These are phyloP conservation scores for Lophius americanus DNA, from an alignment of 2,797 vertebrate genomes.

Conservation along the genomic window DNA sequence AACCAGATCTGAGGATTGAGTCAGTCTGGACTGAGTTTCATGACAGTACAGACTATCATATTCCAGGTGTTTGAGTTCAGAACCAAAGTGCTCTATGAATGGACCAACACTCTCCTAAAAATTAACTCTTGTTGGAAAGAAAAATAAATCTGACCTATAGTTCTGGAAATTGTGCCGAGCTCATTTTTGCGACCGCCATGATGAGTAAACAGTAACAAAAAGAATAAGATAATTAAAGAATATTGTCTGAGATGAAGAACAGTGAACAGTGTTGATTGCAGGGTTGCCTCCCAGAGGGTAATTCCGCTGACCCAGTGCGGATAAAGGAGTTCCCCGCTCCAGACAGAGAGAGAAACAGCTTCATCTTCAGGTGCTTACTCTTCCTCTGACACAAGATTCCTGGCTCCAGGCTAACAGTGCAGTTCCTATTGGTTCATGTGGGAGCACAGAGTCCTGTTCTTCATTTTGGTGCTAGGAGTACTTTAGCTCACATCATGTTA, in stretches of 20 bases:
- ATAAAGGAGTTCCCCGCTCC: slow-evolving; percentile 42
- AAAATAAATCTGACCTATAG: too few relatives aligned
- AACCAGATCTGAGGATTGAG: too few relatives aligned
- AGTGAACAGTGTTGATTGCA: slow-evolving; percentile 6
- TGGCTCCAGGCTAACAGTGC: slow-evolving; percentile 35
- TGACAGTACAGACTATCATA: too few relatives aligned
- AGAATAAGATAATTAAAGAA: background rate
- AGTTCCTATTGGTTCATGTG: slow-evolving; percentile 28
- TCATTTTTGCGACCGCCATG: too few relatives aligned
- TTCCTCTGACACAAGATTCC: slow-evolving; percentile 38
- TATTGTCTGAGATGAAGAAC: background rate
- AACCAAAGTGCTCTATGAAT: too few relatives aligned
- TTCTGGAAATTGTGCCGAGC: too few relatives aligned
- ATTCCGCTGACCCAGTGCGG: slow-evolving; percentile 50
- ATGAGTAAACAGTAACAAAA: too few relatives aligned
- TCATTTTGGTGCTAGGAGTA: slow-evolving; percentile 7
- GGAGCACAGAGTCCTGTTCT: slow-evolving; percentile 17
- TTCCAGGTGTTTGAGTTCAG: too few relatives aligned
- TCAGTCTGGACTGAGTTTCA: too few relatives aligned
- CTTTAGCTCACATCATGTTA: slow-evolving; percentile 50
- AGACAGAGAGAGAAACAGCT: slow-evolving; percentile 39
- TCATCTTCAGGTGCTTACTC: slow-evolving; percentile 37
- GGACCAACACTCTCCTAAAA: too few relatives aligned
- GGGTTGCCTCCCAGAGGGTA: slow-evolving; percentile 37
- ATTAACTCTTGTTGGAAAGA: too few relatives aligned